Conservation (phyloP, 2,888 invertebrate species). For the Mythimna ferrago region DNA sequence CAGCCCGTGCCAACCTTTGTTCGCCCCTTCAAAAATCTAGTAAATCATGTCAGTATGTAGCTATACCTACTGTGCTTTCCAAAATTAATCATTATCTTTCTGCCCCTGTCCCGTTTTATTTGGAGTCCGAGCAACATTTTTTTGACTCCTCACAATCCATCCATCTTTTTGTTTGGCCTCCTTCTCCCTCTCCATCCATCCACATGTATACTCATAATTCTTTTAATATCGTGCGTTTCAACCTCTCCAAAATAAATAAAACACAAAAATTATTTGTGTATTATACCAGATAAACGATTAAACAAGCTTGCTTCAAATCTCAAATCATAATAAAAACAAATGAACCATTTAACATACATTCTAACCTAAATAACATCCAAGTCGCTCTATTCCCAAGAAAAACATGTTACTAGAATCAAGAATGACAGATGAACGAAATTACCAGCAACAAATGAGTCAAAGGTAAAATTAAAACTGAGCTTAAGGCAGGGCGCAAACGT, state of each 20-base stretch:
- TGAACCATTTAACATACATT: constrained; percentile 5
- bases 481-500: too few species aligned
- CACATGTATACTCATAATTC: too few species aligned
- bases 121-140: too few species aligned
- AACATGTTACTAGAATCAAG: constrained; percentile 6
- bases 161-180: too few species aligned
- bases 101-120: too few species aligned
- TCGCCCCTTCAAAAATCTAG: background rate
- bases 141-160: too few species aligned
- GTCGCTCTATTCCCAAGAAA: constrained; percentile 9
- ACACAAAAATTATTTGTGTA: background rate
- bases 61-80: background rate
- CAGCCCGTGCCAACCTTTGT: too few species aligned
- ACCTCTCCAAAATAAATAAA: too few species aligned
- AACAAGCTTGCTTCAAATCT: background rate
- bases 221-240: too few species aligned
- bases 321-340: constrained; percentile 7
- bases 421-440: constrained; percentile 30
- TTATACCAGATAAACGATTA: background rate
- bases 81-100: too few species aligned
- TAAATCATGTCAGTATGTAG: background rate
- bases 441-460: constrained; percentile 33
- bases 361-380: constrained; percentile 7
- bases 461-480: constrained; percentile 35
- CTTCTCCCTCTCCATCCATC: too few species aligned